These are phyloP conservation scores for Apteryx mantelli DNA, from an alignment of 2,113 vertebrate species.

Conservation along the genomic window DNA sequence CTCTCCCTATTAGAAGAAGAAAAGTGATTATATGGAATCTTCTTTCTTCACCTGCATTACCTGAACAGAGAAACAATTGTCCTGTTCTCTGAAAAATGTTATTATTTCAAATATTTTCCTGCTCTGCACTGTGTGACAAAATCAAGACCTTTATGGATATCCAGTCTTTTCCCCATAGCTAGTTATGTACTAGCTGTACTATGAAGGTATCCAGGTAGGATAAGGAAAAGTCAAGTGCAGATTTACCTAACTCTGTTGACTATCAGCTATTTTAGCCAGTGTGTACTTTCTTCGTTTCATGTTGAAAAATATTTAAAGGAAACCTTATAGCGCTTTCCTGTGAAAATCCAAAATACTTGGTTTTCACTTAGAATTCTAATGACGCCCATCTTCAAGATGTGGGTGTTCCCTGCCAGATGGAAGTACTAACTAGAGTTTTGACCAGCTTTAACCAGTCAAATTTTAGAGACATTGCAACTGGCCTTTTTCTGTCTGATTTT, in stretches of 20 bases:
- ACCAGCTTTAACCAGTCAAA: background rate
- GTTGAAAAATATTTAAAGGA: background rate
- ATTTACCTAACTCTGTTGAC: background rate
- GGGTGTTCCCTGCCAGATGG: background rate
- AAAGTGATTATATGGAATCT: background rate
- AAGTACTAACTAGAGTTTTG: background rate
- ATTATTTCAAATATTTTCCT: background rate
- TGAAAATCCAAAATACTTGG: background rate
- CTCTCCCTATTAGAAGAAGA: background rate
- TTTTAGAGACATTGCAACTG: background rate
- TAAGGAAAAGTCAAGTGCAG: background rate
- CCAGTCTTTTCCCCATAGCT: background rate
- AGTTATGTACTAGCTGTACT: background rate
- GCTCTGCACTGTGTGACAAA: background rate
- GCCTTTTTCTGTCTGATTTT: background rate
- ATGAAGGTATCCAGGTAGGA: background rate
- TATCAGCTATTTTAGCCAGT: background rate
- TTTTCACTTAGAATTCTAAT: background rate
- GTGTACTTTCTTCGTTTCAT: background rate
- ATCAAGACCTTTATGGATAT: background rate
- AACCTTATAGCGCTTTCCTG: background rate
- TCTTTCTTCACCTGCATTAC: background rate
- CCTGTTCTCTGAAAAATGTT: background rate
- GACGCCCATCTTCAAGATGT: background rate
- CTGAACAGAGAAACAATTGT: background rate